These are phyloP conservation scores for Apeltes quadracus DNA, from an alignment of 2,113 vertebrate species.

Conservation along the genomic window DNA sequence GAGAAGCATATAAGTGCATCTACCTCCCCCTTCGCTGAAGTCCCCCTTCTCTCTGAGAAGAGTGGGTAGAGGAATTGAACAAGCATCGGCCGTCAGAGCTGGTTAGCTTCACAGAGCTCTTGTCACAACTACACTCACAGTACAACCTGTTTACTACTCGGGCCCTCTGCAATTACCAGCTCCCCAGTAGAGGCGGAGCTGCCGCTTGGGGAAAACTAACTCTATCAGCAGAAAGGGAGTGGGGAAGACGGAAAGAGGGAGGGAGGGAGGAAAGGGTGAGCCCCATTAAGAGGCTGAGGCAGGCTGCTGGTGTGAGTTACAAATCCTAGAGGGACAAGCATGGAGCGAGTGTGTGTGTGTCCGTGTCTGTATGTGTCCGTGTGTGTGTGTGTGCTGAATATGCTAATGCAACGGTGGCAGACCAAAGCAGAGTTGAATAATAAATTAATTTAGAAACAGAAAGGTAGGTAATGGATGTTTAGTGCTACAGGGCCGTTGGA, in stretches of 20 bases:
- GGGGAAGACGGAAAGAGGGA: neutral
- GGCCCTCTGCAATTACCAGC: conserved; percentile 67
- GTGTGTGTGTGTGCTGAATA: neutral
- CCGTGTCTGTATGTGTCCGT: conserved; percentile 1
- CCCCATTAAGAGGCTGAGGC: conserved; percentile 54
- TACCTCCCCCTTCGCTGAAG: no score
- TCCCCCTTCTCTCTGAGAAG: no score
- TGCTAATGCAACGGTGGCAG: neutral
- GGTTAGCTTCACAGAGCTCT: conserved; percentile 76
- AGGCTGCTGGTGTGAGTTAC: conserved; percentile 43
- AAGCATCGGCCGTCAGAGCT: conserved; percentile 79
- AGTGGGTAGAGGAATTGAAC: no score
- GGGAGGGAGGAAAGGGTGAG: conserved; percentile 6
- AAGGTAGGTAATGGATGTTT: conserved; percentile 41
- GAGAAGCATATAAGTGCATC: conserved; percentile 44
- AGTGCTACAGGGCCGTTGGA: conserved; percentile 32
- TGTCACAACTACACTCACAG: conserved; percentile 70
- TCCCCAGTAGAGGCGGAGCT: conserved; percentile 50
- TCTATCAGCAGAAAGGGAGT: conserved; percentile 44
- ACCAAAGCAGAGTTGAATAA: conserved; percentile 6
- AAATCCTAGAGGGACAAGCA: conserved; percentile 50
- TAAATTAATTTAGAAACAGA: conserved; percentile 32
- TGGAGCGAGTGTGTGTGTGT: neutral
- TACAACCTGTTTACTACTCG: conserved; percentile 74
- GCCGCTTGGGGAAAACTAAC: conserved; percentile 55